Percentiles rank a stretch among this genome's conserved stretches.
Evolutionary conservation across 2,113 vertebrate genomes (phyloP).

Genomic region (Pedionomus torquatus): DNA sequence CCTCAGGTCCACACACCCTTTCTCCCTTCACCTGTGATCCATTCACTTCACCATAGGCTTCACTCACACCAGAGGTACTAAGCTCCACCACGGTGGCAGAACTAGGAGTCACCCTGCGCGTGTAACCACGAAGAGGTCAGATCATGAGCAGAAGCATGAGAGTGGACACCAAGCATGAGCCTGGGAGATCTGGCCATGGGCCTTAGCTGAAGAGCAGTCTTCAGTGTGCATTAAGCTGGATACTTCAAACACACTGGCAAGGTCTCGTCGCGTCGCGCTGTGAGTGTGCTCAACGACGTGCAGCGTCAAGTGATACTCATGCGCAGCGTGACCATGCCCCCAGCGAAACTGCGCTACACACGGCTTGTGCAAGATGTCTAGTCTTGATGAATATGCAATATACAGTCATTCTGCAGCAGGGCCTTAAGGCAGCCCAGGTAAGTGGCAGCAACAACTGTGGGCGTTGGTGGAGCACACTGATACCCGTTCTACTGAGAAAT

Average conservation of each 20-base stretch:
- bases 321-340: rapidly evolving
- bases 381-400: neutral
- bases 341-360: neutral
- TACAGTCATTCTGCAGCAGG: neutral
- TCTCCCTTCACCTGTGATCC: neutral
- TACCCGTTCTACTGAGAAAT: neutral
- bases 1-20: neutral
- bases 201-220: neutral
- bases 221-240: neutral
- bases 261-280: rapidly evolving
- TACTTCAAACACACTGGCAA: neutral
- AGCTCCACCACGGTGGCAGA: neutral
- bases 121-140: neutral
- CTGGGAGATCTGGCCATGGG: neutral
- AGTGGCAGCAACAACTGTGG: neutral
- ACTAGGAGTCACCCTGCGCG: neutral
- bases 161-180: neutral
- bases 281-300: neutral
- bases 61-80: neutral
- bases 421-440: neutral
- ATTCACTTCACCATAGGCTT: neutral
- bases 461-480: neutral
- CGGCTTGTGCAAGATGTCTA: neutral
- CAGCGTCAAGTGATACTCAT: neutral
- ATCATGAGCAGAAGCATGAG: neutral